Evolutionary conservation across 1,140 invertebrate genomes (phyloP).

Genomic region (Drosophila elegans): DNA sequence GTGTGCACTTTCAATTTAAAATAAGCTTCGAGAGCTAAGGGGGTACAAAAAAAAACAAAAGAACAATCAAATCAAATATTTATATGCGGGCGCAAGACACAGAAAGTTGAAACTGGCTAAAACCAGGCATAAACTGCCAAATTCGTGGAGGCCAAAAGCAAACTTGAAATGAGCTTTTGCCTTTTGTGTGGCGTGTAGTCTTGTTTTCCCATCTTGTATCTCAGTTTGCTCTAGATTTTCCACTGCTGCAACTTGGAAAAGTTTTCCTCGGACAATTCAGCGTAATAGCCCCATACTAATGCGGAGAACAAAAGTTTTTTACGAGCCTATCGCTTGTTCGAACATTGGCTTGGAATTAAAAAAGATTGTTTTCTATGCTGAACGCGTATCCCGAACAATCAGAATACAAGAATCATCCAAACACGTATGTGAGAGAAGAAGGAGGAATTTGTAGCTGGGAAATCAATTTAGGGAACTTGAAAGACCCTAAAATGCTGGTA

Average conservation of each 20-base stretch:
- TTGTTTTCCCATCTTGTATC: conserved; percentile 10
- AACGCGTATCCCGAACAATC: conserved; percentile 64
- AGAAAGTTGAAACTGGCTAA: conserved; percentile 50
- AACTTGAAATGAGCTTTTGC: conserved; percentile 36
- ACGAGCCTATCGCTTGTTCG: conserved; percentile 50
- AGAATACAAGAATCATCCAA: conserved; percentile 56
- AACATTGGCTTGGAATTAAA: conserved; percentile 56
- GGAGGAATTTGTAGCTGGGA: conserved; percentile 64
- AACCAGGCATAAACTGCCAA: conserved; percentile 31
- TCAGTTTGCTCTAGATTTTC: conserved; percentile 32
- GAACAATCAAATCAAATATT: conserved; percentile 79
- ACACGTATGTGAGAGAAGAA: conserved; percentile 32
- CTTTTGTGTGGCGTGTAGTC: conserved; percentile 15
- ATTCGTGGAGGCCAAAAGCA: conserved; percentile 24
- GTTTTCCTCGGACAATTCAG: conserved; percentile 41
- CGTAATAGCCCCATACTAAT: conserved; percentile 44
- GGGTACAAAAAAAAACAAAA: conserved; percentile 11
- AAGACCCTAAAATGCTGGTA: conserved; percentile 68
- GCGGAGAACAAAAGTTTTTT: conserved; percentile 44
- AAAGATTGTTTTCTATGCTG: conserved; percentile 64
- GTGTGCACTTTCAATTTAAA: conserved; percentile 50
- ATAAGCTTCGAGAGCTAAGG: conserved; percentile 27
- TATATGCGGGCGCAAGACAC: conserved; percentile 67
- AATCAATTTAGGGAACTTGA: conserved; percentile 78
- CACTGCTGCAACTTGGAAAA: conserved; percentile 14